A percentile compares a stretch with the other conserved stretches of the same genome.
Conservation (phyloP, 1,140 invertebrate species). For the Trinorchestia longiramus region DNA sequence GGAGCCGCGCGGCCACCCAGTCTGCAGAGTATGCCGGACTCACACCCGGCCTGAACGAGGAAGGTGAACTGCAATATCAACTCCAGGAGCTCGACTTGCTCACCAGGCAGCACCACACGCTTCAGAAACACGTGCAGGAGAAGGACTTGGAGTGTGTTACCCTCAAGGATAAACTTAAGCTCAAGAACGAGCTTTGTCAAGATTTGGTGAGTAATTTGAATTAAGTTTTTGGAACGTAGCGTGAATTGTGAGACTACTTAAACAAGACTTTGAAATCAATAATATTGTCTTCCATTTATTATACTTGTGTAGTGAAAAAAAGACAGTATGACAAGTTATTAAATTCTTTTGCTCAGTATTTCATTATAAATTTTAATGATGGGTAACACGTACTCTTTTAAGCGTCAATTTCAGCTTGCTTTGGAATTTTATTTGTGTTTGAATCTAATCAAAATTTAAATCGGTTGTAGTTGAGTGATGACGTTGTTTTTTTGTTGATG, state of each 20-base stretch:
- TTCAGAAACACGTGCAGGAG: conserved; percentile 65
- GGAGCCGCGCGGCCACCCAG: conserved; percentile 37
- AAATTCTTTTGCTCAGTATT: not conserved
- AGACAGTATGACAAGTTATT: too few species aligned
- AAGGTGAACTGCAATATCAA: conserved; percentile 60
- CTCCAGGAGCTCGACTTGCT: conserved; percentile 62
- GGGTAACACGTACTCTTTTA: not conserved
- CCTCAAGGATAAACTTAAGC: conserved; percentile 65
- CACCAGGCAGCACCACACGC: conserved; percentile 65
- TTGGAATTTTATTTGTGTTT: too few species aligned
- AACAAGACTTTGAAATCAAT: not conserved
- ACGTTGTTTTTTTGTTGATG: too few species aligned
- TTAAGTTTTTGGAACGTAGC: not conserved
- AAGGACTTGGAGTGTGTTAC: conserved; percentile 66
- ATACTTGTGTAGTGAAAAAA: too few species aligned
- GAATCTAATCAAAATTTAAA: too few species aligned
- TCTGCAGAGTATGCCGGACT: conserved; percentile 47
- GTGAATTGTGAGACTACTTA: not conserved
- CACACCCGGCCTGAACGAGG: conserved; percentile 55
- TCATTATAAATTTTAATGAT: not conserved
- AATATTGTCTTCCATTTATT: not conserved
- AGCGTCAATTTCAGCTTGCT: not conserved
- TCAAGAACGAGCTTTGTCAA: conserved; percentile 66
- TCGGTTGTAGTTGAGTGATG: too few species aligned
- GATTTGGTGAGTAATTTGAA: conserved; percentile 61